phyloP scores from a whole-genome alignment of 2,113 vertebrate genomes.

The Pelusios castaneus region DNA sequence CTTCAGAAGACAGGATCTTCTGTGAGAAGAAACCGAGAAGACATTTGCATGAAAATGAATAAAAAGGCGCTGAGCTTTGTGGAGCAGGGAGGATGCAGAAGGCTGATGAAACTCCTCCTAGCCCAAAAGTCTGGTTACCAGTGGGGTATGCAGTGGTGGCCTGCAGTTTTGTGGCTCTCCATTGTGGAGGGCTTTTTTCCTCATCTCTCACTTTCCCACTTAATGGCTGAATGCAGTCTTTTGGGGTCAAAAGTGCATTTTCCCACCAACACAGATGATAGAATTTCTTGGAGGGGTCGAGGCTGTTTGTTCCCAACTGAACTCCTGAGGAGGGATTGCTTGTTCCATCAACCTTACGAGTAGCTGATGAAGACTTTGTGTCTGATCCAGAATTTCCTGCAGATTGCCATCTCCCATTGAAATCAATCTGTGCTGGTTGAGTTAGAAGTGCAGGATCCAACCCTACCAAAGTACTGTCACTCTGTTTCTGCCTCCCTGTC shows the following conservation, averaged over 20 bases:
- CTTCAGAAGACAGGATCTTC: not conserved
- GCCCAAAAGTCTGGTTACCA: not conserved
- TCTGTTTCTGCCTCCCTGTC: rapidly evolving
- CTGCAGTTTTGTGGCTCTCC: not conserved
- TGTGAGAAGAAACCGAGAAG: not conserved
- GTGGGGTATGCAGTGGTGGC: no score
- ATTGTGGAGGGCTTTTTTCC: not conserved
- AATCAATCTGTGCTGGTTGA: rapidly evolving
- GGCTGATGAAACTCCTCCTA: not conserved
- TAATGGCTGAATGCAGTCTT: not conserved
- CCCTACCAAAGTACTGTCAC: rapidly evolving
- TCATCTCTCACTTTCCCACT: not conserved
- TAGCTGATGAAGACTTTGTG: not conserved
- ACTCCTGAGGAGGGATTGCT: not conserved
- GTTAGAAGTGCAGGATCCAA: not conserved
- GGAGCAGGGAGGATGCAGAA: not conserved
- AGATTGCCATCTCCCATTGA: not conserved
- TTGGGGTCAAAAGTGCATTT: not conserved
- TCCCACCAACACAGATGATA: not conserved
- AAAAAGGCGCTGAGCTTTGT: not conserved
- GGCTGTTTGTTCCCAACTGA: not conserved
- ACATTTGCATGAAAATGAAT: rapidly evolving
- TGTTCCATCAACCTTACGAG: not conserved
- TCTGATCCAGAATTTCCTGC: not conserved
- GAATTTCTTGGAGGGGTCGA: not conserved